phyloP scores from a whole-genome alignment of 2,113 vertebrate genomes.

The Seriola dumerili region DNA sequence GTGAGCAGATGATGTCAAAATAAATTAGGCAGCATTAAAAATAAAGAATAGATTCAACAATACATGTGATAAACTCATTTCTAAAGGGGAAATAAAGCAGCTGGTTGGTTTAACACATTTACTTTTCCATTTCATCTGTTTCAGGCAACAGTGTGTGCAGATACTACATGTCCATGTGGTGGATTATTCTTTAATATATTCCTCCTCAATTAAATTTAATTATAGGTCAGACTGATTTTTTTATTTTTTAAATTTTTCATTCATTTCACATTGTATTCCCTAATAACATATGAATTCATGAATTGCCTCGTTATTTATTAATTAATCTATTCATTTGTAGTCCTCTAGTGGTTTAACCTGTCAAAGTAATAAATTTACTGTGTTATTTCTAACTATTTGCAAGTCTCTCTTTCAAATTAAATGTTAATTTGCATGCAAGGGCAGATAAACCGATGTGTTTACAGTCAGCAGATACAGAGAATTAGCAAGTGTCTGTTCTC shows the following conservation, averaged over 20 bases:
- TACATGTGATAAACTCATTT: neutral
- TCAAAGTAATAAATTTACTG: neutral
- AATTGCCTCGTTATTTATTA: neutral
- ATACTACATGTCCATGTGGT: neutral
- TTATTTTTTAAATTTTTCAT: neutral
- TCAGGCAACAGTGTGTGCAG: neutral
- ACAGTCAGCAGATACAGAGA: neutral
- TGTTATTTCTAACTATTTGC: neutral
- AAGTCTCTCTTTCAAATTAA: neutral
- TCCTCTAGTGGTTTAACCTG: neutral
- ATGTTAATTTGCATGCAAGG: neutral
- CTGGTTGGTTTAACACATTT: neutral
- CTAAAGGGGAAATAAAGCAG: neutral
- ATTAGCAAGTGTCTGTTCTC: neutral
- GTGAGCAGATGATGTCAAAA: neutral
- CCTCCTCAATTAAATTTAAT: neutral
- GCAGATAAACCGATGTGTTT: neutral
- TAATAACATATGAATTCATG: neutral
- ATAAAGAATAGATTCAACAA: neutral
- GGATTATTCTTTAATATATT: neutral
- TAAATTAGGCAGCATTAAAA: neutral
- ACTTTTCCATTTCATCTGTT: neutral
- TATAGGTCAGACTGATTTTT: neutral
- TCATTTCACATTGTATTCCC: neutral
- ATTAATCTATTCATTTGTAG: neutral